These are phyloP conservation scores for Chymomyza fuscimana DNA, from an alignment of 2,888 invertebrate genomes.

Conservation along the genomic window DNA sequence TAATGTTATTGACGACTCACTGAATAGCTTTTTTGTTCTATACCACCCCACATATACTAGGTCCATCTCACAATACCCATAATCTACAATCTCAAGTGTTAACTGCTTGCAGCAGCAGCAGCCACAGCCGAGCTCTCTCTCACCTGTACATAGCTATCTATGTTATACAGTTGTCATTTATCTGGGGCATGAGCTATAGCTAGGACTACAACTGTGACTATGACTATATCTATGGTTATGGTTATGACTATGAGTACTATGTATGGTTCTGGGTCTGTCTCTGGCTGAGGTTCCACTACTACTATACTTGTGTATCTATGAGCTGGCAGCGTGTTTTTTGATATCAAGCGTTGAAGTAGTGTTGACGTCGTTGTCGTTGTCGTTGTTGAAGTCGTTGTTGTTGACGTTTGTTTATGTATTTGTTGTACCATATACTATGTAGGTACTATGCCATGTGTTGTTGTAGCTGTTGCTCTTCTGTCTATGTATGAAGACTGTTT, in stretches of 20 bases:
- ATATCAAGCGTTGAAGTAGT: conserved; percentile 43
- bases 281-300: neutral
- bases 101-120: neutral
- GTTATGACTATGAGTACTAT: neutral
- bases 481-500: neutral
- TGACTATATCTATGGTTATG: neutral
- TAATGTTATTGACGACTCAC: too few relatives aligned
- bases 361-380: conserved; percentile 22
- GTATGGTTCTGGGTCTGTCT: neutral
- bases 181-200: neutral
- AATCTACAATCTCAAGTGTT: too few relatives aligned
- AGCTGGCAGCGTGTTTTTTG: conserved; percentile 33
- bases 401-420: conserved; percentile 51
- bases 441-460: conserved; percentile 29
- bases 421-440: conserved; percentile 18
- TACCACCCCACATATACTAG: too few relatives aligned
- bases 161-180: neutral
- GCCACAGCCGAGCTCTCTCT: neutral
- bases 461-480: conserved; percentile 20
- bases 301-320: neutral
- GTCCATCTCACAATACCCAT: too few relatives aligned
- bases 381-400: conserved; percentile 39
- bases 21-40: too few relatives aligned
- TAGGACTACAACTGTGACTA: neutral
- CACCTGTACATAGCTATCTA: neutral